Evolutionary conservation across 2,797 vertebrate genomes (phyloP), one percentile per base, ranked within the genome.

Genomic region (Manis crassicaudata): DNA sequence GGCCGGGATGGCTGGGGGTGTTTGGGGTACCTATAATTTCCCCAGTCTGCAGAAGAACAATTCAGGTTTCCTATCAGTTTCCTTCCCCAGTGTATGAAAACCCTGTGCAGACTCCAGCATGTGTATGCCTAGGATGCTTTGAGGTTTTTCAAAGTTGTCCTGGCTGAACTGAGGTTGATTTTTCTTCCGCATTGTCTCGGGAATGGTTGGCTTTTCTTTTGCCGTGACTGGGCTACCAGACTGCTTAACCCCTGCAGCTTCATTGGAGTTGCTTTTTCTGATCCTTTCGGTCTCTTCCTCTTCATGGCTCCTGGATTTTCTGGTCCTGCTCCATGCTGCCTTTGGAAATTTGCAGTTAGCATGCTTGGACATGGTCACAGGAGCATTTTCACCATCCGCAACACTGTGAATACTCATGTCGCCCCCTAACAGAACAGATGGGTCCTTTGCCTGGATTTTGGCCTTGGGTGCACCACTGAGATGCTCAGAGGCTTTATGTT

Each of bases 51-150:
- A 10, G 76, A 92, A 18, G 84, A 93, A 70, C 50, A 46, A 20
- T 0, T 76, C 40, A 1, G 18, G 27, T 56, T 92, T 83, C 62
- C 86, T 76, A 18, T 85, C 62, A 20, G 0, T 79, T 67, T 92
- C 95, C 92, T 94, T 97, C 7, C 97, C 96, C 23, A 97, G 79
- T 1, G 94, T 58, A 8, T 97, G 95, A 23, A 98, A 96, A 20
- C 96, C 95, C 52, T 97, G 95, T 27, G 97, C 84, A 0, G 95
- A 97, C 58, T 96, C 87, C 56, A 97, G 65, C 96, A 97, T 92
- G 13, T 92, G 88, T 80, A 93, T 75, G 9, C 79, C 62, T 9
- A 97, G 88, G 43, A 50, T 40, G 72, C 72, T 97, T 5, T 43
- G 65, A 52, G 96, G 95, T 50, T 90, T 92, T 58, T 96, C 81